These are phyloP conservation scores for Chiridota heheva DNA, from an alignment of 35 echinoderm and acorn worm genomes.

Conservation along the genomic window DNA sequence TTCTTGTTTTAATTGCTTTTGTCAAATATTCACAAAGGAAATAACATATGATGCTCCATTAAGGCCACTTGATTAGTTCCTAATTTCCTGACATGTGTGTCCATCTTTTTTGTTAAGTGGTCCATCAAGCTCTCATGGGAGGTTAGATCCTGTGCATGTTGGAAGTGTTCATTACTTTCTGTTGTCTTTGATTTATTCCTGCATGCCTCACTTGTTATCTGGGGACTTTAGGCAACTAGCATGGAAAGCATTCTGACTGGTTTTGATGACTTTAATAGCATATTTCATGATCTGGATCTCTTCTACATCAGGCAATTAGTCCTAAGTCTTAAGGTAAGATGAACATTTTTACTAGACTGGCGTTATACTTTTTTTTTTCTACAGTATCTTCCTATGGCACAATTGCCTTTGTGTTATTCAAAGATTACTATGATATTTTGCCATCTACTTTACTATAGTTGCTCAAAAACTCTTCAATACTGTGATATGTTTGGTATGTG, in stretches of 20 bases:
- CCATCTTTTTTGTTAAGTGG: too few relatives aligned
- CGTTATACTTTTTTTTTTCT: neutral
- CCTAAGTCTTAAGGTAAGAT: constrained; percentile 79
- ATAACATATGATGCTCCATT: too few relatives aligned
- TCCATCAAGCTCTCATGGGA: too few relatives aligned
- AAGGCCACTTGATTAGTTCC: too few relatives aligned
- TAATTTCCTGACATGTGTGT: too few relatives aligned
- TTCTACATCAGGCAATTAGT: constrained; percentile 94
- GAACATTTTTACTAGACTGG: neutral
- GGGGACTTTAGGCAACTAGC: neutral
- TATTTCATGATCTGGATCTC: constrained; percentile 88
- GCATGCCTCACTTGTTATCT: too few relatives aligned
- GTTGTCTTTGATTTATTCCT: too few relatives aligned
- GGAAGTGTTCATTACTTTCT: too few relatives aligned
- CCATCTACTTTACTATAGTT: neutral
- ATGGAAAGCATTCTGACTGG: neutral
- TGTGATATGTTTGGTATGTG: neutral
- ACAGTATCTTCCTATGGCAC: neutral
- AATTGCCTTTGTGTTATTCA: neutral
- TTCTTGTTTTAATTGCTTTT: too few relatives aligned
- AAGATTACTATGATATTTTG: neutral
- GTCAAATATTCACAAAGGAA: too few relatives aligned
- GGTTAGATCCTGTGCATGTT: too few relatives aligned
- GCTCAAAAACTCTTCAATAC: neutral
- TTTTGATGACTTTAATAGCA: too few relatives aligned